A percentile compares a stretch with the other conserved stretches of the same genome.
These are phyloP conservation scores for Pocota personata DNA, from an alignment of 2,888 invertebrate species.

Conservation along the genomic window DNA sequence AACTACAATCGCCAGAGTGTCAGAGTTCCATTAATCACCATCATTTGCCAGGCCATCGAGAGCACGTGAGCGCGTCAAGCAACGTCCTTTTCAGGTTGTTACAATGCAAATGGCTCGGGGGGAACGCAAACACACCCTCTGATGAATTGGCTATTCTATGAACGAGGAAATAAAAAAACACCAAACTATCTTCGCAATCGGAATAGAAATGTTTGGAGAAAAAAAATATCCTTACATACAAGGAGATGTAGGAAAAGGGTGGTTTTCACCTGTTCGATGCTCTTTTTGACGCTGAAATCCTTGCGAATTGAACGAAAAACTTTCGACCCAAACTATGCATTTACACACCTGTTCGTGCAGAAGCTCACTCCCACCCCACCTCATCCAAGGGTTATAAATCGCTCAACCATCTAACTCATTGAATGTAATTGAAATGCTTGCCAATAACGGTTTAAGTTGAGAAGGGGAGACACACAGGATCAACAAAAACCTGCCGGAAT, in stretches of 20 bases:
- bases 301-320: conserved; percentile 43
- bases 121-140: conserved; percentile 39
- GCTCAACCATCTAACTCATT: conserved; percentile 70
- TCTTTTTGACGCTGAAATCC: conserved; percentile 46
- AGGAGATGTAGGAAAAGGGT: not conserved
- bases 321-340: conserved; percentile 42
- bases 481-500: conserved; percentile 23
- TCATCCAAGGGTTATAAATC: conserved; percentile 65
- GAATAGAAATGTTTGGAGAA: conserved; percentile 40
- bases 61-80: conserved; percentile 50
- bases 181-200: conserved; percentile 44
- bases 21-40: conserved; percentile 73
- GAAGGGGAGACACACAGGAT: conserved; percentile 57
- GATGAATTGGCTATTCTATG: conserved; percentile 57
- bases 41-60: conserved; percentile 60
- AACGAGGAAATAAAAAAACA: not conserved
- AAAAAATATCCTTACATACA: conserved; percentile 4
- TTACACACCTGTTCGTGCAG: conserved; percentile 61
- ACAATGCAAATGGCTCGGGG: conserved; percentile 67
- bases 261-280: not conserved
- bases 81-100: conserved; percentile 52
- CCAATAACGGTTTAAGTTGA: conserved; percentile 69
- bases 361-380: not conserved
- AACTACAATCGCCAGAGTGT: conserved; percentile 70
- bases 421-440: conserved; percentile 75